Base-by-base conservation (phyloP, 1,140 invertebrate genomes). In the Brachionus sp. region DNA sequence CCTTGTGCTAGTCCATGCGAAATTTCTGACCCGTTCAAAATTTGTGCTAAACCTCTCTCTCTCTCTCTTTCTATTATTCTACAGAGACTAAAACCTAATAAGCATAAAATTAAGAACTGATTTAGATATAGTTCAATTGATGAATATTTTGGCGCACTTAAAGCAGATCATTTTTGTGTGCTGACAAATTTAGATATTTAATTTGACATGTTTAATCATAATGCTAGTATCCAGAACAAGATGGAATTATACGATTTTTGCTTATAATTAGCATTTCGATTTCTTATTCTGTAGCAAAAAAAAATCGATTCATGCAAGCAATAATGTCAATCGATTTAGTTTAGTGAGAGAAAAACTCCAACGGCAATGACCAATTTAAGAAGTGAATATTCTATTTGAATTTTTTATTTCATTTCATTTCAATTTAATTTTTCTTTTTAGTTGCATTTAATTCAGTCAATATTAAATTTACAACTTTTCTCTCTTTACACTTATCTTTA, bases 151-250 rank as follows among this genome's bases (percentile, higher is more conserved):
- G 50, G 50, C 50, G 19, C 50, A 57, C 50, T 57, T 57, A 57
- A 57, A 19, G 50, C 50, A 5, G 50, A 57, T 57, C 50, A 57
- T n/a, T 4, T 57, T 19, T 57, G 9, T 57, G 19, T 9, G 50
- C 50, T 57, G 50, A 57, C 50, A 57, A 57, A 57, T 57, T 57
- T 57, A 57, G 50, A 57, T 57, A 57, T 57, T 57, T 57, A 16
- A 57, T 57, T 57, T 57, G 50, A 57, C 50, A 57, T 57, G 50
- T 57, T 57, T 57, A 57, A 57, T 57, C 50, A 57, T 57, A 57
- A 57, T 57, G 50, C 50, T 57, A 57, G 50, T 57, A 57, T 57
- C 50, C 50, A 57, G 50, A 57, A 57, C 50, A 57, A 57, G 50
- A 57, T 57, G 50, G 50, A 57, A 57, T 57, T 23, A 57, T 23